These are phyloP conservation scores for Fregetta grallaria DNA, from an alignment of 2,113 vertebrate species.

Conservation along the genomic window DNA sequence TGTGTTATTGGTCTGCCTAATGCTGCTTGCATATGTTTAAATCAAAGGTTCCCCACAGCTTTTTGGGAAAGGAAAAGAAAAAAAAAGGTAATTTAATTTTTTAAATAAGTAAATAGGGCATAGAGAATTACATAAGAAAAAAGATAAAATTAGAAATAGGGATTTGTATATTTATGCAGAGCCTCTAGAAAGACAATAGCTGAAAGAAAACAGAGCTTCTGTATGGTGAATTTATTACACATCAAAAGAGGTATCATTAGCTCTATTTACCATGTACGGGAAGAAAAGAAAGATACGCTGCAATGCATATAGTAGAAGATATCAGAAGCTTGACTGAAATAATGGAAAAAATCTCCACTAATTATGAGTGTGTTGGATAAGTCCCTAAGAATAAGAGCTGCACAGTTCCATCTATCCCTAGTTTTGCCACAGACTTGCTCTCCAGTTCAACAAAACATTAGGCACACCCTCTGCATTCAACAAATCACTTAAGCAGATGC, in stretches of 20 bases:
- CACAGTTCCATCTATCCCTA: background rate
- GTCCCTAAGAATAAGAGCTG: background rate
- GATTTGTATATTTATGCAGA: background rate
- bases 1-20: background rate
- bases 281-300: background rate
- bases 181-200: background rate
- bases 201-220: background rate
- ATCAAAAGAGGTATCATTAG: background rate
- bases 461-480: background rate
- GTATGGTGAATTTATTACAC: background rate
- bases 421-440: background rate
- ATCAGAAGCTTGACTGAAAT: background rate
- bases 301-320: fast-evolving
- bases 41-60: background rate
- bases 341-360: background rate
- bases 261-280: background rate
- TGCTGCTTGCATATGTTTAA: background rate
- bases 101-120: background rate
- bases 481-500: background rate
- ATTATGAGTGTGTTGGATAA: background rate
- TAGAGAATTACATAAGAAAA: background rate
- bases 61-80: background rate
- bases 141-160: background rate
- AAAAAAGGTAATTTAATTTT: background rate
- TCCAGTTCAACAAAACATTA: background rate